Evolutionary conservation across 2,113 vertebrate species (phyloP), one percentile per base, ranked within the genome.

Genomic region (Ochotona curzoniae): DNA sequence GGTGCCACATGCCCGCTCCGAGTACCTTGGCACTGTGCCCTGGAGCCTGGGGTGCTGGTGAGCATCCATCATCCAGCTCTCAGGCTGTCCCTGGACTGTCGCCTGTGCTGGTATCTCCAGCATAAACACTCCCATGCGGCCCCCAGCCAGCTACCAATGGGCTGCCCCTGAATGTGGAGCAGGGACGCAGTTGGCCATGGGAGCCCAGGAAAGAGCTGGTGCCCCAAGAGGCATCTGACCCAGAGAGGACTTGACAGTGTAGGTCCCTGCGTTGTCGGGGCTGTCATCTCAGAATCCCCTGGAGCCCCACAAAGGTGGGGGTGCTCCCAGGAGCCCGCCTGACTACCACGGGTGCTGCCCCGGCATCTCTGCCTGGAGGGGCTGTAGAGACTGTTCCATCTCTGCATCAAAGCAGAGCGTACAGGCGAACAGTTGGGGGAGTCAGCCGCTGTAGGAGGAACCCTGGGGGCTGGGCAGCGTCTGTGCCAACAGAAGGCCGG

Each of bases 101-200:
- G 10, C n/a, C 1, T 10, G 14, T 73, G 74, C 69, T 1, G 0
- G 6, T 8, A 21, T 10, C 57, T 26, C 60, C 11, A 44, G 60
- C 38, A 44, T 64, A 6, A 60, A 35, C 1, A 0, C 35, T 30
- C 10, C 64, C 15, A 0, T 0, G 28, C 1, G 7, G 82, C 47
- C 4, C 18, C 2, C 0, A 7, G 12, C 1, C 1, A 14, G 10
- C 49, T 7, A 7, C 38, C 28, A 20, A 15, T 1, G 2, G 0
- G 1, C 20, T 2, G 7, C 8, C 15, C 1, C 54, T 3, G 11
- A 18, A 2, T 23, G 74, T 25, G 26, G 78, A 57, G 66, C 12
- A 3, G 20, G 71, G 83, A 17, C 0, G 7, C 3, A 0, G 47
- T 35, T 1, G 0, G 66, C 10, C 20, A 18, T 21, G 0, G 23